A percentile compares a stretch with the other conserved stretches of the same genome.
These are phyloP conservation scores for Ranitomeya imitator DNA, from an alignment of 2,113 vertebrate genomes.

Conservation along the genomic window DNA sequence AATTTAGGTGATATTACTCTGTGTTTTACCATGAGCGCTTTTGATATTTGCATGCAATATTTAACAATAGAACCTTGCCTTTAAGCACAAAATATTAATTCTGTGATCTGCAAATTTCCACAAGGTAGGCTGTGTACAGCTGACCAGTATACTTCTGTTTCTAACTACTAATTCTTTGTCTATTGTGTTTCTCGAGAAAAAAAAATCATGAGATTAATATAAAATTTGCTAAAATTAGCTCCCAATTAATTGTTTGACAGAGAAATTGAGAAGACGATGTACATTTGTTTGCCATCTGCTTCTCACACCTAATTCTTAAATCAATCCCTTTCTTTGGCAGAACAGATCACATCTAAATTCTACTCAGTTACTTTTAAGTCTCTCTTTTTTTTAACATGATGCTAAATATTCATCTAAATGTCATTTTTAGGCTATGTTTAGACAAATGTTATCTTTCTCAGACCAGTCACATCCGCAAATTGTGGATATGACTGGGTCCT, in stretches of 20 bases:
- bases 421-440: neutral
- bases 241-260: slow-evolving; percentile 22
- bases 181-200: neutral
- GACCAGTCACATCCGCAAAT: no score
- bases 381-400: neutral
- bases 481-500: no score
- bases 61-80: no score
- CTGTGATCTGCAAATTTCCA: no score
- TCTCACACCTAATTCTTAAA: slow-evolving; percentile 60
- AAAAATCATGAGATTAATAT: neutral
- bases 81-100: no score
- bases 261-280: neutral
- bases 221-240: slow-evolving; percentile 22
- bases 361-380: neutral
- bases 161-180: neutral
- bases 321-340: neutral
- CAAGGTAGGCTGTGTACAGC: no score
- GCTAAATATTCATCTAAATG: neutral
- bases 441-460: no score
- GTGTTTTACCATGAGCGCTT: no score
- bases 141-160: no score
- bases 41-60: no score
- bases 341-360: neutral
- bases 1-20: no score
- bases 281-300: neutral